A percentile compares a stretch with the other conserved stretches of the same genome.
phyloP scores from a whole-genome alignment of 2,888 invertebrate genomes.

The Xestia xanthographa region DNA sequence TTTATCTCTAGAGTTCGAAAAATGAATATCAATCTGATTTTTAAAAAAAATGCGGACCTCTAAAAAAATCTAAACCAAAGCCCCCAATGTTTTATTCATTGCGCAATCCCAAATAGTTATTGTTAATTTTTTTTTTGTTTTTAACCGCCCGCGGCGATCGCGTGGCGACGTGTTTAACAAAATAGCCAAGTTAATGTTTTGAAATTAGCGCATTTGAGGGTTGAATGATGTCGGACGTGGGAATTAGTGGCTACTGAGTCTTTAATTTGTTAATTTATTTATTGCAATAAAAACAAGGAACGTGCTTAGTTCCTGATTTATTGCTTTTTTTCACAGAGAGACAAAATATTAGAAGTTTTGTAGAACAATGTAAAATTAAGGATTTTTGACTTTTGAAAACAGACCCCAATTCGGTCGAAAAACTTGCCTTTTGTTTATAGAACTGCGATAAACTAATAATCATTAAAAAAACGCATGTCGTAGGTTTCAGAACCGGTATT shows the following conservation, averaged over 20 bases:
- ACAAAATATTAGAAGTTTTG: neutral
- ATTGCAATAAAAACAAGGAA: slow-evolving; percentile 39
- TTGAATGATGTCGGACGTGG: slow-evolving; percentile 72
- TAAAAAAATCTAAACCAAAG: slow-evolving; percentile 64
- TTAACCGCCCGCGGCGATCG: slow-evolving; percentile 83
- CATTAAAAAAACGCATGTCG: too few relatives aligned
- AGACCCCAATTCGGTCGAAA: neutral
- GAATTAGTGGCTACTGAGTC: slow-evolving; percentile 70
- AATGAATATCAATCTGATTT: too few relatives aligned
- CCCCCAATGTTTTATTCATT: slow-evolving; percentile 85
- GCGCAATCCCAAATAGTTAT: slow-evolving; percentile 76
- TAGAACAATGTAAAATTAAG: neutral
- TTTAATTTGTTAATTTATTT: slow-evolving; percentile 59
- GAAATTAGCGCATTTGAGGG: slow-evolving; percentile 82
- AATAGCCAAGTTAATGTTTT: slow-evolving; percentile 81
- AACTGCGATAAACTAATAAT: too few relatives aligned
- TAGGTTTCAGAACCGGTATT: too few relatives aligned
- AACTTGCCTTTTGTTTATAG: too few relatives aligned
- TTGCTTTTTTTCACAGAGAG: slow-evolving; percentile 3
- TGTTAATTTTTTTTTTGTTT: slow-evolving; percentile 80
- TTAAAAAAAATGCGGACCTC: slow-evolving; percentile 55
- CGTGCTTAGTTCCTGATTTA: slow-evolving; percentile 34
- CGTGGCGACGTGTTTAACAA: slow-evolving; percentile 82
- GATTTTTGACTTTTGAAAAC: neutral
- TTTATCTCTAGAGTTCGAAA: neutral